phyloP scores from a whole-genome alignment of 2,113 vertebrate genomes.

The Fukomys damarensis region DNA sequence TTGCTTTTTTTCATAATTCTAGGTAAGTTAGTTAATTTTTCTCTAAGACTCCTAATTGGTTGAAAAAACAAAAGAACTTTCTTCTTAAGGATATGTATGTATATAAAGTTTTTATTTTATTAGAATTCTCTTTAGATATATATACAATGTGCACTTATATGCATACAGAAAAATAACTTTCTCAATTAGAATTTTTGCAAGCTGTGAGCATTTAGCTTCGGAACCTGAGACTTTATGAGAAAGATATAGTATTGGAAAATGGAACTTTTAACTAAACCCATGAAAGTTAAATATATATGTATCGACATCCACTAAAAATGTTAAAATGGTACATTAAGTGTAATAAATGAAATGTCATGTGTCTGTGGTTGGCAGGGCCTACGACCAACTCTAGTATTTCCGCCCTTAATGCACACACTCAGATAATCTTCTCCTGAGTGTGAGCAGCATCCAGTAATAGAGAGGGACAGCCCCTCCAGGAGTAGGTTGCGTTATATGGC shows the following conservation, averaged over 20 bases:
- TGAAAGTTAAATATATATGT: neutral
- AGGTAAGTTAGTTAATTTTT: slow-evolving; percentile 31
- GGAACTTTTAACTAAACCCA: neutral
- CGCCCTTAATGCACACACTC: neutral
- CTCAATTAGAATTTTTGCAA: neutral
- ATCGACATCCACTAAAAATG: neutral
- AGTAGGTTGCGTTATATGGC: neutral
- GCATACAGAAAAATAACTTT: neutral
- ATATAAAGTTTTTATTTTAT: neutral
- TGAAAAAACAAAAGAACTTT: slow-evolving; percentile 21
- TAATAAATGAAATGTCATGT: neutral
- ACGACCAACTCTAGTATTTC: neutral
- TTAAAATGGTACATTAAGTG: neutral
- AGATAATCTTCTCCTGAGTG: neutral
- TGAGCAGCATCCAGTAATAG: neutral
- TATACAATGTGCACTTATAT: neutral
- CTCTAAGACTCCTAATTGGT: slow-evolving; percentile 2
- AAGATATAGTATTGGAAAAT: neutral
- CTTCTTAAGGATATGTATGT: neutral
- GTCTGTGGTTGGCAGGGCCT: neutral
- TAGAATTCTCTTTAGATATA: neutral
- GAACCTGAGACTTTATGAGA: neutral
- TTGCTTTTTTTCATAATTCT: slow-evolving; percentile 7
- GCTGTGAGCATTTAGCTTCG: neutral
- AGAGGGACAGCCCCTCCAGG: neutral